phyloP scores from a whole-genome alignment of 2,888 invertebrate genomes.

The Hartigia nigra region DNA sequence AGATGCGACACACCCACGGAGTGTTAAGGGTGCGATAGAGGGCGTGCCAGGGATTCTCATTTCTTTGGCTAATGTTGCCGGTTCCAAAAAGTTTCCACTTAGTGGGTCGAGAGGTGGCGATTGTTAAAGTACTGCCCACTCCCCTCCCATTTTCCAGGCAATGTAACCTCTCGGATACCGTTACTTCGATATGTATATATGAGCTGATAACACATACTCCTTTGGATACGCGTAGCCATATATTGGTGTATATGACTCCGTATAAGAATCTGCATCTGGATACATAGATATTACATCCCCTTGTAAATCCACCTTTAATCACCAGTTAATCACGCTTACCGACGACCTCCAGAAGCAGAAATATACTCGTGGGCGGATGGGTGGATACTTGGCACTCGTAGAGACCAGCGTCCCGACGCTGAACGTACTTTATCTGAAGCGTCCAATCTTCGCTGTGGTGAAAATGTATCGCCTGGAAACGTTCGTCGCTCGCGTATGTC shows the following conservation, averaged over 20 bases:
- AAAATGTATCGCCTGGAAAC: constrained; percentile 87
- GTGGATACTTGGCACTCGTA: constrained; percentile 94
- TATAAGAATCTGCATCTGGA: background rate
- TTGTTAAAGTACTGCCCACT: too few relatives aligned
- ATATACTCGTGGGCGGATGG: constrained; percentile 91
- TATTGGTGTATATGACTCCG: background rate
- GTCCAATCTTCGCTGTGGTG: constrained; percentile 95
- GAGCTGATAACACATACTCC: background rate
- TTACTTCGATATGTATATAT: background rate
- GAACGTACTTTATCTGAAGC: constrained; percentile 89
- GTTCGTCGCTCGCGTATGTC: constrained; percentile 89
- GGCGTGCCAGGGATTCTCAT: too few relatives aligned
- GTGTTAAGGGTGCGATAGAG: too few relatives aligned
- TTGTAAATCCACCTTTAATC: background rate
- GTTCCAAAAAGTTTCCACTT: too few relatives aligned
- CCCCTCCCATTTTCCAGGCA: background rate
- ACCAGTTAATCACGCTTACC: constrained; percentile 73
- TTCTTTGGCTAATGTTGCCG: too few relatives aligned
- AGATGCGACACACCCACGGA: too few relatives aligned
- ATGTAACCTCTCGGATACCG: background rate
- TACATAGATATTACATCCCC: background rate
- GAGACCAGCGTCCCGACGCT: constrained; percentile 84
- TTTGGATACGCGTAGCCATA: background rate
- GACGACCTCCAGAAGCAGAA: constrained; percentile 85
- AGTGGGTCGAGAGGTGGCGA: too few relatives aligned